Evolutionary conservation across 2,113 vertebrate genomes (phyloP).

Genomic region (Lycaon pictus): DNA sequence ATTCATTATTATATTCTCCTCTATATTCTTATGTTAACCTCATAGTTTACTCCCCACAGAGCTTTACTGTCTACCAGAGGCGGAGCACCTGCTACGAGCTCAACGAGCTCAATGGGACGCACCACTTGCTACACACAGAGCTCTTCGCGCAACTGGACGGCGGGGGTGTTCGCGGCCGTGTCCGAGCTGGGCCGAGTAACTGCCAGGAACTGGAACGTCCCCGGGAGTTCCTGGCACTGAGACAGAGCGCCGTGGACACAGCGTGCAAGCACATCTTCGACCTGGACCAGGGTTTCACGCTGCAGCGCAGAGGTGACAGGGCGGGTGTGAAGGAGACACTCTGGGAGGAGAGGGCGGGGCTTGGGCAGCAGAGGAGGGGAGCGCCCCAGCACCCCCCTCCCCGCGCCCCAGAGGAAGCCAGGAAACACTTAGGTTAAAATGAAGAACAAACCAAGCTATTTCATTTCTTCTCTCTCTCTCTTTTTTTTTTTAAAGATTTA

Average conservation of each 20-base stretch:
- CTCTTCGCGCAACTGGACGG: neutral
- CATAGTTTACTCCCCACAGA: neutral
- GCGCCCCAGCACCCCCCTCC: too few species aligned
- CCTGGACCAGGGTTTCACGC: neutral
- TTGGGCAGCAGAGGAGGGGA: neutral
- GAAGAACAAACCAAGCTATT: neutral
- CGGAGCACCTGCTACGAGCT: rapidly evolving
- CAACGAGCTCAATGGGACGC: neutral
- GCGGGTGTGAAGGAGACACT: rapidly evolving
- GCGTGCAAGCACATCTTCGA: neutral
- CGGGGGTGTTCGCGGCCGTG: neutral
- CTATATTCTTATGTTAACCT: neutral
- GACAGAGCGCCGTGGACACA: rapidly evolving
- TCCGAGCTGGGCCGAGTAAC: neutral
- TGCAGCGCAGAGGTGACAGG: neutral
- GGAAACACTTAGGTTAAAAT: neutral
- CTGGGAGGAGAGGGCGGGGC: neutral
- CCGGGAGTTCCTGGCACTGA: neutral
- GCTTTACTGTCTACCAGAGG: rapidly evolving
- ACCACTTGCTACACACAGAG: neutral
- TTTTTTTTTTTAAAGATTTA: neutral
- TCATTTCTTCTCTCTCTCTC: neutral
- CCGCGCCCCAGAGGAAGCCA: neutral
- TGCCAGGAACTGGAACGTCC: slow-evolving; percentile 5
- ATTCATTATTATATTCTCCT: neutral